Evolutionary conservation across 2,797 vertebrate species (phyloP).

Genomic region (Ptychadena robeensis): DNA sequence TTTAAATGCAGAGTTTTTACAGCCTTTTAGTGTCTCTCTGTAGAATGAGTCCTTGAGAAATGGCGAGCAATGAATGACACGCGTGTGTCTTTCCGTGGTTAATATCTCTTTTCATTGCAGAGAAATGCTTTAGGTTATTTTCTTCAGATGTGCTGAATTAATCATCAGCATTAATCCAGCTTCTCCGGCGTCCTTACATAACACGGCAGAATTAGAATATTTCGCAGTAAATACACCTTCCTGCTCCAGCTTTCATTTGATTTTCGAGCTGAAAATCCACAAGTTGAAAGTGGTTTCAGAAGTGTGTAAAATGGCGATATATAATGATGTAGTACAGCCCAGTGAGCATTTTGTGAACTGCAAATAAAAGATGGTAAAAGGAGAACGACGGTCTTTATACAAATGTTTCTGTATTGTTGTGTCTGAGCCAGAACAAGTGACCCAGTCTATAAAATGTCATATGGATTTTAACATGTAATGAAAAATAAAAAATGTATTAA

Average conservation of each 20-base stretch:
- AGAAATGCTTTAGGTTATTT: constrained; percentile 30
- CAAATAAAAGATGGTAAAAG: constrained; percentile 39
- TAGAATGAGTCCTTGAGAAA: constrained; percentile 10
- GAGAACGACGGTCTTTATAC: background rate
- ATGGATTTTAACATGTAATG: no score
- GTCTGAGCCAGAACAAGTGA: no score
- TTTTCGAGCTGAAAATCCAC: constrained; percentile 17
- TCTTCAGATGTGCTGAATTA: constrained; percentile 10
- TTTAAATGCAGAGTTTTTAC: background rate
- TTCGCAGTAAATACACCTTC: constrained; percentile 21
- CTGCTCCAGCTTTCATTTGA: constrained; percentile 6
- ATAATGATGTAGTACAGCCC: constrained; percentile 70
- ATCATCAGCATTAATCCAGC: background rate
- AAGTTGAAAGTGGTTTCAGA: background rate
- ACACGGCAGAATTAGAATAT: constrained; percentile 16
- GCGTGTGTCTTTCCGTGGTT: constrained; percentile 27
- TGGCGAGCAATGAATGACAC: constrained; percentile 11
- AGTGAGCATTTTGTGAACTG: constrained; percentile 66
- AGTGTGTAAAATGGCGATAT: constrained; percentile 56
- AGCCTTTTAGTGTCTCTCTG: background rate
- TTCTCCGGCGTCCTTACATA: constrained; percentile 19
- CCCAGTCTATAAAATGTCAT: no score
- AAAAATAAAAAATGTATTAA: no score
- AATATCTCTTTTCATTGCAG: constrained; percentile 18
- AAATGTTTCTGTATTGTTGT: no score